phyloP scores from a whole-genome alignment of 2,888 invertebrate genomes.

The Brenthis daphne region DNA sequence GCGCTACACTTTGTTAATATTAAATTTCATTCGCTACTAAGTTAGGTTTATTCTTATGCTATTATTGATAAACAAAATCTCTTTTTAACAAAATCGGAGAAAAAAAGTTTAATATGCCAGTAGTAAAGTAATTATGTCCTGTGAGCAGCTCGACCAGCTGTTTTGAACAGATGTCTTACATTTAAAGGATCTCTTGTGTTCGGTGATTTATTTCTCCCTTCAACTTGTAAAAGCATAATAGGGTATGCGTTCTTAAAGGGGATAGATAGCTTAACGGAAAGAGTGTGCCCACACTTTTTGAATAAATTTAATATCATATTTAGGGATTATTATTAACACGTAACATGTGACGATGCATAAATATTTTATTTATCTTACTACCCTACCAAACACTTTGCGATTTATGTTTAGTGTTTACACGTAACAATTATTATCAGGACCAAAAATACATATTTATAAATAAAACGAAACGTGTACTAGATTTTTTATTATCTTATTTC shows the following conservation, averaged over 20 bases:
- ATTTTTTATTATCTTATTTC: too few species aligned
- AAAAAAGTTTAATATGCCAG: not conserved
- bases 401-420: too few species aligned
- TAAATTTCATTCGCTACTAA: constrained; percentile 1
- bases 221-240: constrained; percentile 7
- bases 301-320: not conserved
- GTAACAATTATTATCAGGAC: too few species aligned
- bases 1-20: not conserved
- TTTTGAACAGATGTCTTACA: constrained; percentile 25
- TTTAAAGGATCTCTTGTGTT: constrained; percentile 26
- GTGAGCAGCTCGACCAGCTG: constrained; percentile 23
- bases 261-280: not conserved
- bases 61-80: not conserved
- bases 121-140: constrained; percentile 17
- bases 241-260: constrained; percentile 4
- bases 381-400: not conserved
- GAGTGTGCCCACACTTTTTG: not conserved
- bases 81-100: not conserved
- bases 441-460: too few species aligned
- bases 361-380: not conserved
- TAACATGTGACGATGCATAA: too few species aligned
- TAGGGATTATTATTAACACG: not conserved
- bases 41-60: not conserved
- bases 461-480: too few species aligned
- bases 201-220: constrained; percentile 27